Evolutionary conservation across 2,797 vertebrate species (phyloP), one percentile per base, ranked within the genome.

Genomic region (Dermochelys coriacea): DNA sequence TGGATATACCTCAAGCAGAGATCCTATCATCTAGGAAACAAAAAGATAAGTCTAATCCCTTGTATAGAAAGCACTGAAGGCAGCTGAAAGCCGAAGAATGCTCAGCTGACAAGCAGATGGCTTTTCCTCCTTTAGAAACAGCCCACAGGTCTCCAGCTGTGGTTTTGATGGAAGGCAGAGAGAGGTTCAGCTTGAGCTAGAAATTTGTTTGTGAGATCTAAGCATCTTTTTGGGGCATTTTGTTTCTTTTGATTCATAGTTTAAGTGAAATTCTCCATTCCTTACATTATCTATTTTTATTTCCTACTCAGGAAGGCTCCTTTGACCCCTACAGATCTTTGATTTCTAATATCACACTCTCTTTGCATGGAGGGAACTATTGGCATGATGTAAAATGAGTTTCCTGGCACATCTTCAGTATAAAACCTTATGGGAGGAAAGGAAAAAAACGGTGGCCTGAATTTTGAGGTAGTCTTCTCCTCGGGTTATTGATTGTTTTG

Each of bases 401-500:
- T 95, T 94, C 79, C 94, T 96, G 95, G 89, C 45, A 91, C 54
- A 90, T 92, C 89, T 91, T 94, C 93, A 61, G 55, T 91, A 84
- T 79, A 93, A 93, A 96, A 86, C 87, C 89, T 91, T 92, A 96
- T 37, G 95, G 68, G 86, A 96, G 80, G 84, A 96, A 96, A 95
- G 80, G 82, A 75, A 83, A 90, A 91, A 96, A 91, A 84, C 14
- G 50, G 88, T 91, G 85, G 82, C 82, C 91, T 98, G 80, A 92
- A 95, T 96, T 95, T 96, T 96, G 88, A 95, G 80, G 75, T 93
- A 94, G 82, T 57, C 93, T 21, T 94, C 89, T 96, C n/a, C 29
- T 12, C 88, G 89, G 19, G 83, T 82, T 94, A 96, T 89, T 94
- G 89, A 96, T 97, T 96, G 80, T 86, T 97, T 96, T 96, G 91